Evolutionary conservation across 2,113 vertebrate species (phyloP).

Genomic region (Podarcis muralis): DNA sequence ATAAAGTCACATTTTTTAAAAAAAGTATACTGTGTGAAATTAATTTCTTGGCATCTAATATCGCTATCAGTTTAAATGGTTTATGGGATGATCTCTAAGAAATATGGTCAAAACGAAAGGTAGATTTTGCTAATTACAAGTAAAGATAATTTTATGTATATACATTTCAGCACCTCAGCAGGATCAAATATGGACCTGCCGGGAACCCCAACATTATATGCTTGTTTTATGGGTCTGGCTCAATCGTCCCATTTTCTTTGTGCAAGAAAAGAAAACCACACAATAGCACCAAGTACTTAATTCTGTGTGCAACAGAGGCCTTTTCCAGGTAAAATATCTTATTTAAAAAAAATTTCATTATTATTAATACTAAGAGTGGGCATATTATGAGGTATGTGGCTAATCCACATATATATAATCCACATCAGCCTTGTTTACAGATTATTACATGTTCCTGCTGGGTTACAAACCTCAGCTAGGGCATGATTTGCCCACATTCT

Average conservation of each 20-base stretch:
- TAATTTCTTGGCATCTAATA: conserved; percentile 75
- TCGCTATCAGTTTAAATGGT: conserved; percentile 74
- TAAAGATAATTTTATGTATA: conserved; percentile 38
- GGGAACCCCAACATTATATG: not conserved
- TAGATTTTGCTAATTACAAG: conserved; percentile 68
- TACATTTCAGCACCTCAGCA: conserved; percentile 43
- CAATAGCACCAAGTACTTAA: conserved; percentile 29
- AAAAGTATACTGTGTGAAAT: conserved; percentile 75
- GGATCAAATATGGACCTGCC: not conserved
- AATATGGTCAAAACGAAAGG: conserved; percentile 66
- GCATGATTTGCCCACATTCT: not conserved
- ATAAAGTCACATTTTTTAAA: conserved; percentile 78
- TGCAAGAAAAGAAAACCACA: not conserved
- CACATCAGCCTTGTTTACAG: not conserved
- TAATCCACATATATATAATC: not conserved
- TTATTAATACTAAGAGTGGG: conserved; percentile 33
- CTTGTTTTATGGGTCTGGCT: not conserved
- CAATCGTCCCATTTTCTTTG: conserved; percentile 3
- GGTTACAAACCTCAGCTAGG: not conserved
- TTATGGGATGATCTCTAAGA: conserved; percentile 69
- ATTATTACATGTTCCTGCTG: not conserved
- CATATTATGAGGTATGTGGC: not conserved
- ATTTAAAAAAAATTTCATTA: not conserved
- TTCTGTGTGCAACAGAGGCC: conserved; percentile 16
- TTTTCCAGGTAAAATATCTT: conserved; percentile 39